These are phyloP conservation scores for Acrobasis suavella DNA, from an alignment of 2,888 invertebrate genomes.

Conservation along the genomic window DNA sequence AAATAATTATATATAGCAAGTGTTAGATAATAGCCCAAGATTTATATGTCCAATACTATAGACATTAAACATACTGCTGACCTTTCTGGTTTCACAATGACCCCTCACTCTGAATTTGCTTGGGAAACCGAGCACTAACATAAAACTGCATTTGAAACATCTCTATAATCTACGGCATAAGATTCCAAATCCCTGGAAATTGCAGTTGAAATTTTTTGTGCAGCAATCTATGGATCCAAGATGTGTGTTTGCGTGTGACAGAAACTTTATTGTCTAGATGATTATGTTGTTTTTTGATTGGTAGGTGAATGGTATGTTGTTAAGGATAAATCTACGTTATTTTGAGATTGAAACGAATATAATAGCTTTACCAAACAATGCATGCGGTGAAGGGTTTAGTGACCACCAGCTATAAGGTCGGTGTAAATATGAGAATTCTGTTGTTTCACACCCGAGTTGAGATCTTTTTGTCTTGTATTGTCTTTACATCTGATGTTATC, in stretches of 20 bases:
- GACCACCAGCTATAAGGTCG: slow-evolving; percentile 33
- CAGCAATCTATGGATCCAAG: slow-evolving; percentile 19
- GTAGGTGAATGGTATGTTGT: slow-evolving; percentile 1
- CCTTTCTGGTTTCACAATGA: slow-evolving; percentile 60
- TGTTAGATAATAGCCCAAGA: slow-evolving; percentile 17
- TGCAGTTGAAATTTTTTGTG: neutral
- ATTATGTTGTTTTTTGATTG: slow-evolving; percentile 21
- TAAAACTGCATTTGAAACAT: slow-evolving; percentile 20
- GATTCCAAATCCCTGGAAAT: slow-evolving; percentile 11
- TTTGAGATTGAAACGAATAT: slow-evolving; percentile 32
- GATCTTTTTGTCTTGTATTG: slow-evolving; percentile 13
- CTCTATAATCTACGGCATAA: slow-evolving; percentile 21
- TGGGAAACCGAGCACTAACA: slow-evolving; percentile 30
- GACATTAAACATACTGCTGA: slow-evolving; percentile 35
- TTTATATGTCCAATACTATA: slow-evolving; percentile 21
- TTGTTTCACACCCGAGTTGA: slow-evolving; percentile 5
- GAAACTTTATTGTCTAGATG: neutral
- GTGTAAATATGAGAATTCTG: slow-evolving; percentile 9
- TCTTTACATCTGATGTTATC: slow-evolving; percentile 11
- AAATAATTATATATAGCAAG: slow-evolving; percentile 17
- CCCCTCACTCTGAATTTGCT: slow-evolving; percentile 49
- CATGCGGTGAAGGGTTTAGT: slow-evolving; percentile 42
- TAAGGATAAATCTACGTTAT: slow-evolving; percentile 26
- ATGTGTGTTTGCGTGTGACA: slow-evolving; percentile 1
- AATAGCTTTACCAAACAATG: slow-evolving; percentile 48